Base-by-base conservation (phyloP, 2,888 invertebrate genomes). In the Megastigmus dorsalis region DNA sequence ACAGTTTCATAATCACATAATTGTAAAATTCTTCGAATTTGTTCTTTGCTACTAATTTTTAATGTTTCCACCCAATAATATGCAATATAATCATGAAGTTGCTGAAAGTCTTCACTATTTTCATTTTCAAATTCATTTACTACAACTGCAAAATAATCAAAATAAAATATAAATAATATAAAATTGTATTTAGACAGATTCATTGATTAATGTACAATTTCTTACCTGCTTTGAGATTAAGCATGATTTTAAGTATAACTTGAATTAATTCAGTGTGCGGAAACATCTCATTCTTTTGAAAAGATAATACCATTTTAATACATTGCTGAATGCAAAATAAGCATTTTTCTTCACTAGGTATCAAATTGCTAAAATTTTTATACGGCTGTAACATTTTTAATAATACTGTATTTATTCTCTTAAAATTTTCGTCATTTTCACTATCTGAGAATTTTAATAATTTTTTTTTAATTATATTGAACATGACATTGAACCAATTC, bases 51-150 rank as follows among this genome's bases (percentile, higher is more conserved):
- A 15, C 77, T 77, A n/a, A 74, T 65, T 26, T 71, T 76, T 45
- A 83, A 62, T 55, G 79, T 80, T 63, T 82, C 82, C 28, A 79
- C 62, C 83, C 85, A 85, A 75, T 82, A 84, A 74, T 80, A 82
- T 70, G 79, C 77, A 33, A 83, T 77, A 62, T 82, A 82, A 9
- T 81, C 75, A 9, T 78, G 74, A 9, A 86, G 77, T 67, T 83
- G 81, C 41, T 78, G 76, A 23, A 78, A 77, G 50, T 80, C 79
- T 30, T 80, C 73, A 0, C 65, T 48, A 67, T 81, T 76, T 41
- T 78, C 75, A 62, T 57, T 67, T 26, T 73, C 59, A 41, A 76
- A 71, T 48, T 79, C 71, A 23, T 60, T 73, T 23, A 66, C 71
- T 76, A 9, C 10, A 55, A 33, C 75, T 72, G 10, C 7, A 71